Conservation (phyloP, 2,888 invertebrate species). For the Pyralis farinalis region DNA sequence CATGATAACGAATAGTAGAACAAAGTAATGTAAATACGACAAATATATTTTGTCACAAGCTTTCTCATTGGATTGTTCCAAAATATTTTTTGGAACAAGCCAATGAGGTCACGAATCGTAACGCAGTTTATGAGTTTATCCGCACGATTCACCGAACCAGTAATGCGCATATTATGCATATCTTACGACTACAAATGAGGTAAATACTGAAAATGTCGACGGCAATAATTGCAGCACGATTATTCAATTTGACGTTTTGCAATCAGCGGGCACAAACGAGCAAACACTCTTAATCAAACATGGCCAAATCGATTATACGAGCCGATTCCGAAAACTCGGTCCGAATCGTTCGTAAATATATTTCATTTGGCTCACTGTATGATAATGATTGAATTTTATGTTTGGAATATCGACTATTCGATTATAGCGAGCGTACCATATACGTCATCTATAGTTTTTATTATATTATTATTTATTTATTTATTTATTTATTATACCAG, state of each 20-base stretch:
- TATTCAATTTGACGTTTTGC: conserved; percentile 75
- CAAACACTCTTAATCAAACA: conserved; percentile 71
- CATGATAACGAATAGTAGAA: too few species aligned
- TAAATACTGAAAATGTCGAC: conserved; percentile 53
- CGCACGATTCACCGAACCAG: too few species aligned
- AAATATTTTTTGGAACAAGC: too few species aligned
- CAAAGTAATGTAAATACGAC: too few species aligned
- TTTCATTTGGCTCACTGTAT: conserved; percentile 23
- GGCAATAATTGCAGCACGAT: conserved; percentile 65
- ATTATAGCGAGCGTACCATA: too few species aligned
- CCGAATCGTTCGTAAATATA: conserved; percentile 22
- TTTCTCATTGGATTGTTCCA: too few species aligned
- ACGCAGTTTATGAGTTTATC: too few species aligned
- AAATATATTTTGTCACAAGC: too few species aligned
- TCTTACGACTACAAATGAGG: conserved; percentile 44
- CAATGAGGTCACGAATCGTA: too few species aligned
- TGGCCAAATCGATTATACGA: conserved; percentile 66
- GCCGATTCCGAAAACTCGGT: conserved; percentile 37
- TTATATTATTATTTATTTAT: too few species aligned
- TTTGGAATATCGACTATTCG: conserved; percentile 6
- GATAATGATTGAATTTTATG: conserved; percentile 36
- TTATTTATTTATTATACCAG: too few species aligned
- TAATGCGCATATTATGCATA: conserved; percentile 31
- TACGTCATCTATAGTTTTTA: too few species aligned
- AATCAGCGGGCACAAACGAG: conserved; percentile 74